A percentile compares a stretch with the other conserved stretches of the same genome.
These are phyloP conservation scores for Manduca sexta DNA, from an alignment of 1,140 invertebrate genomes.

Conservation along the genomic window DNA sequence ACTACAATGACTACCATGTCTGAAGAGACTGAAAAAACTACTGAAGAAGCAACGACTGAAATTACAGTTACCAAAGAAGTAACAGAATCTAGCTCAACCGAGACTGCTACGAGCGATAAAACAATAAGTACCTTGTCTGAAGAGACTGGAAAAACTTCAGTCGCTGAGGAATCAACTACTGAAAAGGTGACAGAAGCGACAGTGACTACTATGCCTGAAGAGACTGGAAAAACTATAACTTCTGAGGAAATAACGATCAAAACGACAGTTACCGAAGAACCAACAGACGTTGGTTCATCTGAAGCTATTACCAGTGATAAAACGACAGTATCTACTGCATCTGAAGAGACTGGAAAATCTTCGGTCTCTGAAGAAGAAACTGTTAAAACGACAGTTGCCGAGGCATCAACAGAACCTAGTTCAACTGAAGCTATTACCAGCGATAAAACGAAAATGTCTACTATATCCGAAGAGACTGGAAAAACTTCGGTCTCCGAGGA, in stretches of 20 bases:
- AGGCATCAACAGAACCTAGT: no score
- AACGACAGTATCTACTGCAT: constrained; percentile 12
- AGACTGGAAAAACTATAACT: constrained; percentile 10
- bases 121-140: constrained; percentile 20
- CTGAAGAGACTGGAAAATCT: constrained; percentile 13
- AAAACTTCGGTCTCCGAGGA: no score
- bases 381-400: no score
- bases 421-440: no score
- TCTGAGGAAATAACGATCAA: no score
- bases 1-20: no score
- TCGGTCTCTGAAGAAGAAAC: no score
- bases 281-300: constrained; percentile 1
- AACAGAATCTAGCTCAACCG: constrained; percentile 10
- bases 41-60: constrained; percentile 18
- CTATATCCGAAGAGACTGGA: no score
- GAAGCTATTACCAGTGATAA: no score
- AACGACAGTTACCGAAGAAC: constrained; percentile 6
- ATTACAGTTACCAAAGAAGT: constrained; percentile 20
- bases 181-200: constrained; percentile 1
- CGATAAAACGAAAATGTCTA: no score
- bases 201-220: constrained; percentile 14
- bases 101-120: constrained; percentile 1
- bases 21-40: constrained; percentile 6
- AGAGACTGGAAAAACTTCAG: constrained; percentile 14
- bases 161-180: constrained; percentile 4